Evolutionary conservation across 2,888 invertebrate genomes (phyloP).

Genomic region (Agonopterix heracliana): DNA sequence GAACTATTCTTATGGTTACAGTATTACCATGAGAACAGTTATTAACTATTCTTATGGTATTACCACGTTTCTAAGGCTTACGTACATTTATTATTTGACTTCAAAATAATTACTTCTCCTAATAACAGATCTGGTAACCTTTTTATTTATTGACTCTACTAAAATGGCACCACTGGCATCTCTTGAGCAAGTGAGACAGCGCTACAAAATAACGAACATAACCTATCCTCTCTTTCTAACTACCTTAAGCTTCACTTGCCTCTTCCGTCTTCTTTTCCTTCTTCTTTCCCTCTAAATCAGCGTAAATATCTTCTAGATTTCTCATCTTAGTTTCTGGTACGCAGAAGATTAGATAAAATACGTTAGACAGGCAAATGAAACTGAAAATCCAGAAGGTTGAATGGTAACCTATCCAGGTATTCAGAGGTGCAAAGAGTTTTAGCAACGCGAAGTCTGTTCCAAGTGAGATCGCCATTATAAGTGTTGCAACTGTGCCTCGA

Average conservation of each 20-base stretch:
- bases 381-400: slow-evolving; percentile 91
- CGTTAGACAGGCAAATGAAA: slow-evolving; percentile 80
- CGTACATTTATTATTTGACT: too few relatives aligned
- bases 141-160: too few relatives aligned
- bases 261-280: slow-evolving; percentile 33
- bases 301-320: slow-evolving; percentile 92
- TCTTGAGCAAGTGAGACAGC: too few relatives aligned
- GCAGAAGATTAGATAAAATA: slow-evolving; percentile 87
- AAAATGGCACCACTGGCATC: too few relatives aligned
- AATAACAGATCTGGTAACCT: too few relatives aligned
- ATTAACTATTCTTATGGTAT: too few relatives aligned
- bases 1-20: too few relatives aligned
- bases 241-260: not conserved
- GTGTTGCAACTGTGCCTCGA: slow-evolving; percentile 62
- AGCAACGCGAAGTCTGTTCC: slow-evolving; percentile 91
- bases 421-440: slow-evolving; percentile 85
- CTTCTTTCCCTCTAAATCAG: slow-evolving; percentile 80
- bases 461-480: slow-evolving; percentile 78
- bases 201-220: too few relatives aligned
- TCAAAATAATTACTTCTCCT: too few relatives aligned
- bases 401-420: slow-evolving; percentile 79
- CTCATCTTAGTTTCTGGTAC: slow-evolving; percentile 97
- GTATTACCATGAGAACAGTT: too few relatives aligned
- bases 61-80: too few relatives aligned
- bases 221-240: too few relatives aligned